Base-by-base conservation (phyloP, 2,797 vertebrate genomes). In the Molossus molossus region DNA sequence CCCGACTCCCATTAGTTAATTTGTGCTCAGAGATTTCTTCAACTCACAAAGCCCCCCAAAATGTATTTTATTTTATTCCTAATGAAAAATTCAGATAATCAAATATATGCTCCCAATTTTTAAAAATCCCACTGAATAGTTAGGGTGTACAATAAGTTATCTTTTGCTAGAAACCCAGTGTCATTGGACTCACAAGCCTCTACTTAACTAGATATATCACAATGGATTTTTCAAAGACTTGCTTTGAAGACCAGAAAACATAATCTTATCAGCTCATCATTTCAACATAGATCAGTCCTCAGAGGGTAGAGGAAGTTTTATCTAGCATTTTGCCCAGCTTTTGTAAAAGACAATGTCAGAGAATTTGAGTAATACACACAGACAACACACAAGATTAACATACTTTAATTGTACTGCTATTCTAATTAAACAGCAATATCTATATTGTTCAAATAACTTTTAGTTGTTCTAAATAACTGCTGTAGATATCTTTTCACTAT, bases 371-470 rank as follows among this genome's bases (percentile, higher is more conserved):
- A 69, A 75, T 45, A 53, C 27, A 79, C 23, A 60, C 27, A 79
- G 60, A 69, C 9, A 87, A 70, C 11, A 90, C 23, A 67, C 21
- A 58, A 70, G 27, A 37, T 37, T 93, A 17, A 95, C 79, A 75
- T 57, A 64, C 67, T 82, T 87, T 86, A 81, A 87, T 72, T 77
- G 9, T 50, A 50, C 72, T 62, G 10, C 33, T 83, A 27, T 83
- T 83, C 72, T 83, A 77, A 77, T 87, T 75, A 86, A 86, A 80
- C 12, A 86, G 60, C 9, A 45, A 80, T 70, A 83, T 93, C 29
- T 20, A 62, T 40, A 90, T 37, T 33, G 55, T 6, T 40, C 45
- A 69, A 92, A 58, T 53, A n/a, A 45, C 23, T 62, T 62, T 69
- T 72, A 88, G n/a, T 23, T 55, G 13, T 15, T 64, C 3, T n/a